phyloP scores from a whole-genome alignment of 2,888 invertebrate genomes.

The Lasius fuliginosus region DNA sequence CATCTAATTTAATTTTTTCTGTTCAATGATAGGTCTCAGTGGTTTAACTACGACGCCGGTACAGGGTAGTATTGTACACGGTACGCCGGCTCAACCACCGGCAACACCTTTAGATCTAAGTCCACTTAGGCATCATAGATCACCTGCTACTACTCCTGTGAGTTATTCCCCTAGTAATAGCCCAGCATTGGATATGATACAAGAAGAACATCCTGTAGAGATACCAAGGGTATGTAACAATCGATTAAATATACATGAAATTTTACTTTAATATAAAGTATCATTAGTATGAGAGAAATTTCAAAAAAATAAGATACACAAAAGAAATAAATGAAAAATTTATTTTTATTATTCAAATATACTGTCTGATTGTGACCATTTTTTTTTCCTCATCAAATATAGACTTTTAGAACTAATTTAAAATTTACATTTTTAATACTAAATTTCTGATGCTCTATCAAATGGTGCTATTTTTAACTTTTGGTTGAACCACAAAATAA shows the following conservation, averaged over 20 bases:
- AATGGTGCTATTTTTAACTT: too few species aligned
- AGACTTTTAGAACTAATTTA: too few species aligned
- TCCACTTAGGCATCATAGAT: slow-evolving; percentile 84
- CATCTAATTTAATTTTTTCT: slow-evolving; percentile 1
- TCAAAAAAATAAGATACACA: not conserved
- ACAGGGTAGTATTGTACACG: slow-evolving; percentile 91
- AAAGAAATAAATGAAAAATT: too few species aligned
- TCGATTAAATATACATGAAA: not conserved
- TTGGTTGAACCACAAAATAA: too few species aligned
- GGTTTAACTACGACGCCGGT: slow-evolving; percentile 90
- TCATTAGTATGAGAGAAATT: not conserved
- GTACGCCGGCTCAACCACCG: slow-evolving; percentile 89
- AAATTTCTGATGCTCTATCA: too few species aligned
- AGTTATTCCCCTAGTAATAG: slow-evolving; percentile 87
- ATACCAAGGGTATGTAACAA: slow-evolving; percentile 81
- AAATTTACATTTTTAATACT: too few species aligned
- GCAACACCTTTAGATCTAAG: slow-evolving; percentile 88
- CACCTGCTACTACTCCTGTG: slow-evolving; percentile 86
- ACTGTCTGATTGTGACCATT: too few species aligned
- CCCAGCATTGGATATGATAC: slow-evolving; percentile 92
- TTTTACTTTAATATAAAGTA: not conserved
- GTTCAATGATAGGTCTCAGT: slow-evolving; percentile 89
- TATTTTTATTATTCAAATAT: too few species aligned
- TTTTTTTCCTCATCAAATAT: too few species aligned
- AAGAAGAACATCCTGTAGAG: slow-evolving; percentile 89